These are phyloP conservation scores for Xiphias gladius DNA, from an alignment of 2,113 vertebrate species.

Conservation along the genomic window DNA sequence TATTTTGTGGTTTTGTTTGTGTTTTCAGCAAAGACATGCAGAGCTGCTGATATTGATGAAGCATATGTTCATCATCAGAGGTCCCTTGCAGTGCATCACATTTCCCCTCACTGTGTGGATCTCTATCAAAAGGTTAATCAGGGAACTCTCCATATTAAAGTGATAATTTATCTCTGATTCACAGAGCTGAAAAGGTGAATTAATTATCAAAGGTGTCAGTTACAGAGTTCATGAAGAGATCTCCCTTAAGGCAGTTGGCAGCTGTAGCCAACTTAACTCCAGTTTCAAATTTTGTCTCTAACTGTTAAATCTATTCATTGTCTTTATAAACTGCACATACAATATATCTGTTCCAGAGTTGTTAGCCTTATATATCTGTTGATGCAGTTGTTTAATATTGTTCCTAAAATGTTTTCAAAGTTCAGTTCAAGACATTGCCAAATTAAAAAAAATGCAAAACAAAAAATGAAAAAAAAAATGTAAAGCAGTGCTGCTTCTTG, in stretches of 20 bases:
- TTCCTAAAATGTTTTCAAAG: not conserved
- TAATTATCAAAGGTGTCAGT: conserved; percentile 65
- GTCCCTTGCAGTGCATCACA: conserved; percentile 54
- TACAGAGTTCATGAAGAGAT: conserved; percentile 61
- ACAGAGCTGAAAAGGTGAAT: conserved; percentile 46
- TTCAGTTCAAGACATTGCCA: not conserved
- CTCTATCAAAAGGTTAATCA: conserved; percentile 62
- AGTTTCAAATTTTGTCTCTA: conserved; percentile 44
- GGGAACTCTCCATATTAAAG: conserved; percentile 49
- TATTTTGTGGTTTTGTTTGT: conserved; percentile 76
- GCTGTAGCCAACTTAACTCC: conserved; percentile 25
- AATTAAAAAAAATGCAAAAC: conserved; percentile 3
- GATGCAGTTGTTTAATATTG: not conserved
- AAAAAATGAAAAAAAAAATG: not conserved
- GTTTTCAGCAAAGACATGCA: conserved; percentile 47
- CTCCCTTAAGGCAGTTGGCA: conserved; percentile 68
- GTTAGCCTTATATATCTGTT: not conserved
- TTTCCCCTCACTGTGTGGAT: conserved; percentile 23
- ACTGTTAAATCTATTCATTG: conserved; percentile 3
- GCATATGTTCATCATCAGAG: conserved; percentile 70
- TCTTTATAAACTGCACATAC: not conserved
- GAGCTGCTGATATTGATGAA: conserved; percentile 72
- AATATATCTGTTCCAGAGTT: not conserved
- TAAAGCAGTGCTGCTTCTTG: conserved; percentile 12
- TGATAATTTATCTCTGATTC: conserved; percentile 68